phyloP scores from a whole-genome alignment of 1,140 invertebrate species.

The Apis laboriosa region DNA sequence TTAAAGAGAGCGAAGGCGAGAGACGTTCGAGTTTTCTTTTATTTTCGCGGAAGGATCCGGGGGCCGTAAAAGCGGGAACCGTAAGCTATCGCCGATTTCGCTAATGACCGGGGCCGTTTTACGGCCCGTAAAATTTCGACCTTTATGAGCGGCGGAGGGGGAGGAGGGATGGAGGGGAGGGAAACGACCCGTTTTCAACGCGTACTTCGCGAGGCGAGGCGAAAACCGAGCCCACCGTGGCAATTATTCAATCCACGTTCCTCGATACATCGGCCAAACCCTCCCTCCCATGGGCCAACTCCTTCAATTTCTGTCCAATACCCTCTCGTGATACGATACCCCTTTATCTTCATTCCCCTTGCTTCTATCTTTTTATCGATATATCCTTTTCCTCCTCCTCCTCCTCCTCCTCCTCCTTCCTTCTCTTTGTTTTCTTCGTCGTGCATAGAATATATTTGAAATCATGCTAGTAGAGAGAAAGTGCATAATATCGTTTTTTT shows the following conservation, averaged over 20 bases:
- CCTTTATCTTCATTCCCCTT: too few species aligned
- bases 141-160: constrained; percentile 44
- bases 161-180: not conserved
- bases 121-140: constrained; percentile 64
- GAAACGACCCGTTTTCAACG: not conserved
- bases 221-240: constrained; percentile 17
- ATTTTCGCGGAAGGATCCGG: constrained; percentile 34
- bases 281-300: constrained; percentile 19
- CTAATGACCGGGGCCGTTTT: constrained; percentile 65
- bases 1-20: constrained; percentile 34
- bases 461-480: too few species aligned
- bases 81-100: constrained; percentile 61
- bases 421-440: too few species aligned
- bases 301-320: constrained; percentile 25
- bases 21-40: constrained; percentile 16
- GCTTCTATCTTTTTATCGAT: too few species aligned
- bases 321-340: constrained; percentile 1
- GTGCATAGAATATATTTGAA: too few species aligned
- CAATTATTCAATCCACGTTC: constrained; percentile 60
- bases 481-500: too few species aligned
- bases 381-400: too few species aligned
- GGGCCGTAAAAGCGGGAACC: constrained; percentile 60
- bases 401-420: too few species aligned
- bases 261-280: constrained; percentile 51
- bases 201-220: not conserved